Percentiles rank a stretch among this genome's conserved stretches.
These are phyloP conservation scores for Euplagia quadripunctaria DNA, from an alignment of 2,888 invertebrate genomes.

Conservation along the genomic window DNA sequence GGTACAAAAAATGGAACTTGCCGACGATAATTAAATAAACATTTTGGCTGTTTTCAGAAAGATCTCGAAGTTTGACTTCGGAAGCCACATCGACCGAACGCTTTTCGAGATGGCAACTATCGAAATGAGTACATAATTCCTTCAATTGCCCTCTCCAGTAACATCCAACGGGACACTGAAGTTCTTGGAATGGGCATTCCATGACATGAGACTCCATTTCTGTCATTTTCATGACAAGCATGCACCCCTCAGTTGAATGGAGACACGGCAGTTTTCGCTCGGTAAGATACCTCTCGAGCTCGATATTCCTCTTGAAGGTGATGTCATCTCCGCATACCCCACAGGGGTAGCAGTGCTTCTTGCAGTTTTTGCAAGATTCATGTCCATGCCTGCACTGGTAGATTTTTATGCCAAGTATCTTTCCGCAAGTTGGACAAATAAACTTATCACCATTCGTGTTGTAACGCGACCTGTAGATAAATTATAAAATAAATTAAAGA, in stretches of 20 bases:
- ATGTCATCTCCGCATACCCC: not conserved
- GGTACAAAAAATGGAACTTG: slow-evolving; percentile 66
- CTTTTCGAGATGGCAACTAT: slow-evolving; percentile 56
- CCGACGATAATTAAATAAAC: slow-evolving; percentile 62
- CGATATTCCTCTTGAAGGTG: not conserved
- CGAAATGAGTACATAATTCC: slow-evolving; percentile 67
- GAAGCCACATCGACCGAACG: slow-evolving; percentile 59
- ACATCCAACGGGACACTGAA: slow-evolving; percentile 67
- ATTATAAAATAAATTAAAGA: too few relatives aligned
- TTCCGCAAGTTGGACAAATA: not conserved
- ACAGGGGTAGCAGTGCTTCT: not conserved
- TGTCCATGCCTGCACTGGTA: not conserved
- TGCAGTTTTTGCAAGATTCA: not conserved
- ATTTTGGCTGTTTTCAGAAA: slow-evolving; percentile 48
- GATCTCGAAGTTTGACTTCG: slow-evolving; percentile 62
- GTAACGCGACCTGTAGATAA: not conserved
- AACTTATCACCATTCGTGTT: not conserved
- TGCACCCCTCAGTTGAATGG: slow-evolving; percentile 65
- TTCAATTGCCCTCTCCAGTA: slow-evolving; percentile 68
- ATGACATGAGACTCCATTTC: slow-evolving; percentile 65
- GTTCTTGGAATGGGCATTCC: slow-evolving; percentile 69
- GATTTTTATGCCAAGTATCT: not conserved
- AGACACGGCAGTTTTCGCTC: slow-evolving; percentile 57
- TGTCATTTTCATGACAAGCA: slow-evolving; percentile 53
- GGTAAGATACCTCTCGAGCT: not conserved